A percentile compares a stretch with the other conserved stretches of the same genome.
Evolutionary conservation across 2,797 vertebrate species (phyloP).

Genomic region (Gymnothorax javanicus): DNA sequence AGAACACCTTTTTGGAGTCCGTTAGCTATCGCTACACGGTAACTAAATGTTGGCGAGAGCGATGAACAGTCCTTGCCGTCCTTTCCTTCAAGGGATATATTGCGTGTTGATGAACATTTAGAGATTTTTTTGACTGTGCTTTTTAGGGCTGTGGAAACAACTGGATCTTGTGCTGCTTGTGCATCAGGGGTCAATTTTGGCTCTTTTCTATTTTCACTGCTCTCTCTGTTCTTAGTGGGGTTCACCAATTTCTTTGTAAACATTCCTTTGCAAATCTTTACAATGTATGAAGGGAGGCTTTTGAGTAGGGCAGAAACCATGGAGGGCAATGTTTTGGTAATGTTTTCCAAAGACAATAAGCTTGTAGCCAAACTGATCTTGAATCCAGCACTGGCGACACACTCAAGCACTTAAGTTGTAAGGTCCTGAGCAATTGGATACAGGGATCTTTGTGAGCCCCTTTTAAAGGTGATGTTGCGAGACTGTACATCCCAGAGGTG

Average conservation of each 20-base stretch:
- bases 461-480: slow-evolving; percentile 50
- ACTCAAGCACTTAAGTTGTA: slow-evolving; percentile 52
- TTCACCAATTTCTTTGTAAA: slow-evolving; percentile 99
- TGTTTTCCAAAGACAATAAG: slow-evolving; percentile 57
- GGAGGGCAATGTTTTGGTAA: slow-evolving; percentile 75
- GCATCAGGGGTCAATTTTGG: slow-evolving; percentile 79
- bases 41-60: slow-evolving; percentile 96
- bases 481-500: slow-evolving; percentile 52
- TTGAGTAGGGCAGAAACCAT: slow-evolving; percentile 94
- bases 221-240: slow-evolving; percentile 92
- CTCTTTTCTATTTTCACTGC: slow-evolving; percentile 83
- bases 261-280: slow-evolving; percentile 99
- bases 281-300: slow-evolving; percentile 87
- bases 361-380: slow-evolving; percentile 52
- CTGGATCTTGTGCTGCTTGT: slow-evolving; percentile 79
- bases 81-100: slow-evolving; percentile 86
- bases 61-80: slow-evolving; percentile 85
- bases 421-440: slow-evolving; percentile 45
- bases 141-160: slow-evolving; percentile 88
- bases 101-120: slow-evolving; percentile 89
- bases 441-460: slow-evolving; percentile 42
- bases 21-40: slow-evolving; percentile 95
- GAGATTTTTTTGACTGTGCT: slow-evolving; percentile 93
- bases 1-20: slow-evolving; percentile 83
- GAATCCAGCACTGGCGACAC: slow-evolving; percentile 46